phyloP scores from a whole-genome alignment of 2,797 vertebrate species.

The Chaunax sp. region DNA sequence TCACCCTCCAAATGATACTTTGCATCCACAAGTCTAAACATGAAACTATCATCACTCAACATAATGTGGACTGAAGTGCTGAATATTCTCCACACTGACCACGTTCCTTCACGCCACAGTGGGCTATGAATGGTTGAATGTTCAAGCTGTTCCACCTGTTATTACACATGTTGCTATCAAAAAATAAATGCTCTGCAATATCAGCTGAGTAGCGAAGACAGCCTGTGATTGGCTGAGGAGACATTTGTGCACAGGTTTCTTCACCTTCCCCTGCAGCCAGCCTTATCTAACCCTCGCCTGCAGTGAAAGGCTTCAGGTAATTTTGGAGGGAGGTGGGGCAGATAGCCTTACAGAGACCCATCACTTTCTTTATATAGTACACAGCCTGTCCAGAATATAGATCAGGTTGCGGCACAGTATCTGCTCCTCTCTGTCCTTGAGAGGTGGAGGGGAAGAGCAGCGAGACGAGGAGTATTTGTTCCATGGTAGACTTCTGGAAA shows the following conservation, averaged over 20 bases:
- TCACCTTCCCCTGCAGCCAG: conserved; percentile 47
- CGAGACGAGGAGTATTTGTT: conserved; percentile 41
- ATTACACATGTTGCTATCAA: conserved; percentile 39
- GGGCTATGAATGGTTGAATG: background rate
- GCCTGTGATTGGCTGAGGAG: conserved; percentile 32
- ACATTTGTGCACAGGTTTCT: conserved; percentile 25
- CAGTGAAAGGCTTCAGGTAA: conserved; percentile 64
- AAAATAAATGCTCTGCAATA: conserved; percentile 24
- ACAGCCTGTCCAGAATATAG: conserved; percentile 76
- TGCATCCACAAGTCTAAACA: background rate
- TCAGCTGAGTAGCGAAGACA: conserved; percentile 13
- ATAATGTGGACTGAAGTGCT: background rate
- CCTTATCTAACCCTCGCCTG: conserved; percentile 62
- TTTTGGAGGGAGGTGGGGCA: conserved; percentile 73
- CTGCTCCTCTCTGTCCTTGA: conserved; percentile 75
- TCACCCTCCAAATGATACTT: background rate
- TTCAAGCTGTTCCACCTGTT: conserved; percentile 28
- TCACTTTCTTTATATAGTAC: conserved; percentile 79
- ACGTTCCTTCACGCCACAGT: background rate
- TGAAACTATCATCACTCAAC: background rate
- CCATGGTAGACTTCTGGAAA: conserved; percentile 49
- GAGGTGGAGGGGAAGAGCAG: conserved; percentile 28
- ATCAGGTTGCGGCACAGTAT: conserved; percentile 75
- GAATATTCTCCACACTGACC: background rate
- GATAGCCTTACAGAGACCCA: conserved; percentile 70